Conservation (phyloP, 2,113 vertebrate genomes). For the Cnemophilus loriae region DNA sequence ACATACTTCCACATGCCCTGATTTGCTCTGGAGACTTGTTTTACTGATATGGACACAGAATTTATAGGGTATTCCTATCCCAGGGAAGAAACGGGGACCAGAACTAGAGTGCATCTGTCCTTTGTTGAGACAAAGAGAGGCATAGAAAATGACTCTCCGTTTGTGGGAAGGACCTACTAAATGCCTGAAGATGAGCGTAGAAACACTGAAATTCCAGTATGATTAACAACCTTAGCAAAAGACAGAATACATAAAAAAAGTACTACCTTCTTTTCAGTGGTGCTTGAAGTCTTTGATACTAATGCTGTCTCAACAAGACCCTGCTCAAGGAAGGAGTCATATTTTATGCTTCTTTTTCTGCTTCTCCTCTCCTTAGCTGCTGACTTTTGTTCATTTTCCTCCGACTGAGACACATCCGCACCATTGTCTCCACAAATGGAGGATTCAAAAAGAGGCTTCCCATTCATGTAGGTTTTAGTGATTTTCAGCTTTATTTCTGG, state of each 20-base stretch:
- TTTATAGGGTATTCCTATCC: background rate
- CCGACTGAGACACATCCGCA: constrained; percentile 61
- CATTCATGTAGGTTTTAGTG: constrained; percentile 87
- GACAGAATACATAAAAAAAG: background rate
- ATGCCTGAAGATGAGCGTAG: background rate
- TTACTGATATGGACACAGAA: background rate
- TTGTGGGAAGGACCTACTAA: background rate
- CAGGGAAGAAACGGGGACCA: background rate
- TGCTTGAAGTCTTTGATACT: constrained; percentile 57
- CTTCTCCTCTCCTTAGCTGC: constrained; percentile 74
- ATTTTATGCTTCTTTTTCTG: constrained; percentile 77
- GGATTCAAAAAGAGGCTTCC: constrained; percentile 82
- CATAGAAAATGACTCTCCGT: background rate
- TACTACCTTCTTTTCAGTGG: constrained; percentile 71
- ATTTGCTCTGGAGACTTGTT: background rate
- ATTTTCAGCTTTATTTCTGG: constrained; percentile 89
- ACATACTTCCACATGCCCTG: background rate
- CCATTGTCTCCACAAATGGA: constrained; percentile 81
- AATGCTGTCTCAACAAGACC: constrained; percentile 61
- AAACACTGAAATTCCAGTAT: background rate
- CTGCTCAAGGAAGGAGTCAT: constrained; percentile 72
- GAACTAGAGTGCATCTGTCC: background rate
- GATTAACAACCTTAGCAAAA: background rate
- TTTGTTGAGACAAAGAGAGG: background rate
- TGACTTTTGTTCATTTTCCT: constrained; percentile 69